Evolutionary conservation across 2,797 vertebrate genomes (phyloP), one percentile per base, ranked within the genome.

Genomic region (Dallia pectoralis): DNA sequence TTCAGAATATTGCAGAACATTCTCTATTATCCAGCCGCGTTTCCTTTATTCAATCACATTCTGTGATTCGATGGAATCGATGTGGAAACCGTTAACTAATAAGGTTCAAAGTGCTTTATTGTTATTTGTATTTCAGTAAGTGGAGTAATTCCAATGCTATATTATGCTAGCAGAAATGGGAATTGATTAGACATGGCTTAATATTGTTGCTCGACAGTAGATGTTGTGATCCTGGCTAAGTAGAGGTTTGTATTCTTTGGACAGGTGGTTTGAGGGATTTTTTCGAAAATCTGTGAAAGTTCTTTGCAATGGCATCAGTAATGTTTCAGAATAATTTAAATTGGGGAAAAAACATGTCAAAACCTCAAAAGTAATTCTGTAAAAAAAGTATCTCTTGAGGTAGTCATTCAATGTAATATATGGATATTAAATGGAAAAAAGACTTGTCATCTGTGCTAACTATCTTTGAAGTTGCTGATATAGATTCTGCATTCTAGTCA

Each of bases 261-360:
- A 90, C 87, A 84, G 89, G 82, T 16, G 22, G n/a, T 8, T 87
- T 80, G 78, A 85, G 95, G 93, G 95, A 96, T 97, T 96, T 44
- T 44, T 44, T 11, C 2, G 97, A 96, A 95, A 93, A 95, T 95
- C 95, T 93, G 87, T 93, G 92, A 96, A 96, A 95, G 95, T 95
- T 96, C 95, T 95, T 95, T 92, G 95, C 97, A 97, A 97, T 95
- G 94, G 95, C 92, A 94, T 94, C 93, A 90, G 95, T 95, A 96
- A 97, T 96, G 95, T 95, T 95, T 97, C 93, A 94, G 96, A 95
- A 93, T 95, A 95, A 94, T 97, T 96, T 97, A 97, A 96, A 94
- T 95, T 91, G 92, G 94, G 94, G 95, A 96, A 90, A 93, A 93
- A 93, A 93, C 92, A 93, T 93, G 91, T 93, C 9, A 9, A 44